A percentile compares a stretch with the other conserved stretches of the same genome.
Conservation (phyloP, 2,113 vertebrate species). For the Protobothrops mucrosquamatus region DNA sequence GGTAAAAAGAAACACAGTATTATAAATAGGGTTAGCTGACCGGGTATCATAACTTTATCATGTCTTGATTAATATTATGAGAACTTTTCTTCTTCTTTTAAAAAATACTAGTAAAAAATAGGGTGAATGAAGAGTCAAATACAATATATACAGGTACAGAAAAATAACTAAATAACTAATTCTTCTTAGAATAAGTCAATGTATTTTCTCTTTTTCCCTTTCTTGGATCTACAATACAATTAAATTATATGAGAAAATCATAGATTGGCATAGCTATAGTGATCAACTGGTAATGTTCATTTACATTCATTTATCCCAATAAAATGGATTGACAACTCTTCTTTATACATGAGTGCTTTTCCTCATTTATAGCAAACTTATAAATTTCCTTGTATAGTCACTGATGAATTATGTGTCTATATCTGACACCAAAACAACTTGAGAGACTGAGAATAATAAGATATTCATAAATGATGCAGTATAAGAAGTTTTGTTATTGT, state of each 20-base stretch:
- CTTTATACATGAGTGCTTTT: background rate
- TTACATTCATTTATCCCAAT: background rate
- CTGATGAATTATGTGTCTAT: background rate
- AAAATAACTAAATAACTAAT: background rate
- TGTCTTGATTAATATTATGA: background rate
- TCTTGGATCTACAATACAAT: background rate
- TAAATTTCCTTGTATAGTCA: background rate
- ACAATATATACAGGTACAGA: background rate
- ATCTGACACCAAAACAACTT: background rate
- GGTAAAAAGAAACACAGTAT: background rate
- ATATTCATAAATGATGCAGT: background rate
- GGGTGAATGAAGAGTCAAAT: background rate
- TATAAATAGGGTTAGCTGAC: background rate
- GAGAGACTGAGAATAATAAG: background rate
- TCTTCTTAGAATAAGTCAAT: background rate
- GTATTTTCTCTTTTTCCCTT: background rate
- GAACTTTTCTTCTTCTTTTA: background rate
- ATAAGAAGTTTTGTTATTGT: background rate
- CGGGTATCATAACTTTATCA: background rate
- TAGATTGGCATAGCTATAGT: background rate
- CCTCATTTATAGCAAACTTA: background rate
- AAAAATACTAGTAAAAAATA: background rate
- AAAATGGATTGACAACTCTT: background rate
- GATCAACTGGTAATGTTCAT: background rate
- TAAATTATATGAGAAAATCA: background rate